Evolutionary conservation across 2,113 vertebrate genomes (phyloP).

Genomic region (Nerophis lumbriciformis): DNA sequence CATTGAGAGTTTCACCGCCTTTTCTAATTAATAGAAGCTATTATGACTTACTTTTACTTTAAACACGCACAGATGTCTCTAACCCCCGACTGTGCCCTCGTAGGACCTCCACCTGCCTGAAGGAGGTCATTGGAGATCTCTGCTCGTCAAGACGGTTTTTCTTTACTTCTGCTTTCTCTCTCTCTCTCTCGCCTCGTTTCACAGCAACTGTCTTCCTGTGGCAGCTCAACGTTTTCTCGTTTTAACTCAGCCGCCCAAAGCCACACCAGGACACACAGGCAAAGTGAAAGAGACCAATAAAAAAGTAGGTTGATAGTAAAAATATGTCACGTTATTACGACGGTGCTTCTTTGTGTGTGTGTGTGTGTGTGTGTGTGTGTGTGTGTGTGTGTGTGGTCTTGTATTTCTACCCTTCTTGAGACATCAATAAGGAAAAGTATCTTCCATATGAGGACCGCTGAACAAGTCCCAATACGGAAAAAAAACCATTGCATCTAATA

Average conservation of each 20-base stretch:
- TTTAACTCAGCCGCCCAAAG: constrained; percentile 54
- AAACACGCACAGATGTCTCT: too few species aligned
- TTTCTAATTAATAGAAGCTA: too few species aligned
- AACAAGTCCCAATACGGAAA: too few species aligned
- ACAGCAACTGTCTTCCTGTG: constrained; percentile 63
- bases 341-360: constrained; percentile 48
- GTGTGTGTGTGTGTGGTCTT: constrained; percentile 30
- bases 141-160: constrained; percentile 54
- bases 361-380: neutral
- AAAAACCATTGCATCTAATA: too few species aligned
- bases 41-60: too few species aligned
- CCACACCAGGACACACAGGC: constrained; percentile 38
- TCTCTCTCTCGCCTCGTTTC: constrained; percentile 59
- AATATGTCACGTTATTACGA: neutral
- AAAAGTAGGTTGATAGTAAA: neutral
- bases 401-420: too few species aligned
- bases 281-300: constrained; percentile 25
- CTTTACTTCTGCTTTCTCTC: constrained; percentile 55
- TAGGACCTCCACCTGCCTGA: constrained; percentile 50
- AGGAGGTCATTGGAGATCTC: constrained; percentile 55
- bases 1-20: too few species aligned
- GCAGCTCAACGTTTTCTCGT: constrained; percentile 41
- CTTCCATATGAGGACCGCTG: too few species aligned
- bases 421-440: too few species aligned
- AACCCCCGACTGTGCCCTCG: constrained; percentile 45